A percentile compares a stretch with the other conserved stretches of the same genome.
Evolutionary conservation across 1,140 invertebrate species (phyloP).

Genomic region (Cherax destructor): DNA sequence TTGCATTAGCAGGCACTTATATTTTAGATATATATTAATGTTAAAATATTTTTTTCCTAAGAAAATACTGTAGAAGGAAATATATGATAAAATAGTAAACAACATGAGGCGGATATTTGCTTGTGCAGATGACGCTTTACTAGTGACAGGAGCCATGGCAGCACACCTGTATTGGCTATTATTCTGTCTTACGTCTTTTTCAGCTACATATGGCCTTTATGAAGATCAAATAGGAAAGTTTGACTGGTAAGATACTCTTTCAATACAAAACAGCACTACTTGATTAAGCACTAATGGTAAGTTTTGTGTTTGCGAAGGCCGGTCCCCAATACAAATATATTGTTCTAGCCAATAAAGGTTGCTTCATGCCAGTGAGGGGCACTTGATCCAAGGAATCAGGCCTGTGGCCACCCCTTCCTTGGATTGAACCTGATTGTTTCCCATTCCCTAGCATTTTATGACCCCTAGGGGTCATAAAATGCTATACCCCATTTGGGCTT

Average conservation of each 20-base stretch:
- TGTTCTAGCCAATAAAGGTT: too few relatives aligned
- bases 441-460: too few relatives aligned
- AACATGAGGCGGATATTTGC: background rate
- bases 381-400: too few relatives aligned
- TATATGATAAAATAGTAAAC: background rate
- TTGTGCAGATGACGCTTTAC: background rate
- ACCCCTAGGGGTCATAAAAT: too few relatives aligned
- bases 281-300: background rate
- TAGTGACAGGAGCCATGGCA: constrained; percentile 9
- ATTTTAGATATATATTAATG: too few relatives aligned
- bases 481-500: too few relatives aligned
- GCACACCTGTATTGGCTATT: background rate
- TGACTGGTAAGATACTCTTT: constrained; percentile 41
- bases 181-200: background rate
- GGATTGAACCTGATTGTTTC: too few relatives aligned
- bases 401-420: too few relatives aligned
- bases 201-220: constrained; percentile 16
- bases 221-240: constrained; percentile 64
- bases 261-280: background rate
- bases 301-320: background rate
- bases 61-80: background rate
- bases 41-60: too few relatives aligned
- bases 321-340: too few relatives aligned
- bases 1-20: too few relatives aligned
- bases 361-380: too few relatives aligned